Base-by-base conservation (phyloP, 2,888 invertebrate species). In the Drosophila neonasuta region DNA sequence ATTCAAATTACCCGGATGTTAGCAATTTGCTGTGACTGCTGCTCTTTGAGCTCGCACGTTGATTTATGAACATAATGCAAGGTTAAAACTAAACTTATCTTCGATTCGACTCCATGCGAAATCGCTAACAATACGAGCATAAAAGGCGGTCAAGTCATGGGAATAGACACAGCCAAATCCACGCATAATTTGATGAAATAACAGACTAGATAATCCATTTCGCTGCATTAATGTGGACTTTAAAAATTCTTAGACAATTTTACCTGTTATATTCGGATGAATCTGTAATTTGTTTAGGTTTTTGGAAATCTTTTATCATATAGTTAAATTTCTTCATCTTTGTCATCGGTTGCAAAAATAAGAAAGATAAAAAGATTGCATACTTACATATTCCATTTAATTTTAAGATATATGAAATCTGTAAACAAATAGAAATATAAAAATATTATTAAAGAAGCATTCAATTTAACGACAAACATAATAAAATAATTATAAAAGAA, bases 1-100 rank as follows among this genome's bases (percentile, higher is more conserved):
- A 81, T 81, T 81, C 72, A 81, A 81, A 81, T 81, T 84, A 80
- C 87, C 87, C 81, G 81, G 81, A 81, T 86, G 87, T 73, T 78
- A 65, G 64, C 87, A 81, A 81, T 86, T 86, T 81, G 71, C 84
- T 75, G 71, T 67, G 74, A 71, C 76, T 73, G 82, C 64, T 24
- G 24, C 24, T 62, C 74, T 79, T 68, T 71, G 60, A 69, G 50
- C 66, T 36, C 36, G 57, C 46, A 58, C 50, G 63, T 84, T 81
- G 86, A 81, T 81, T 86, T 86, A 86, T 81, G 86, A 69, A 71
- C 69, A 57, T 83, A 84, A 84, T 77, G 48, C 54, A 50, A 60
- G 62, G 62, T 66, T 63, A 44, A 57, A 11, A 30, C 36, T 15
- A 57, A 13, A 30, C 36, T n/a, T 44, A 39, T 29, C 54, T 58